Evolutionary conservation across 2,797 vertebrate genomes (phyloP).

Genomic region (Bovichtus variegatus): DNA sequence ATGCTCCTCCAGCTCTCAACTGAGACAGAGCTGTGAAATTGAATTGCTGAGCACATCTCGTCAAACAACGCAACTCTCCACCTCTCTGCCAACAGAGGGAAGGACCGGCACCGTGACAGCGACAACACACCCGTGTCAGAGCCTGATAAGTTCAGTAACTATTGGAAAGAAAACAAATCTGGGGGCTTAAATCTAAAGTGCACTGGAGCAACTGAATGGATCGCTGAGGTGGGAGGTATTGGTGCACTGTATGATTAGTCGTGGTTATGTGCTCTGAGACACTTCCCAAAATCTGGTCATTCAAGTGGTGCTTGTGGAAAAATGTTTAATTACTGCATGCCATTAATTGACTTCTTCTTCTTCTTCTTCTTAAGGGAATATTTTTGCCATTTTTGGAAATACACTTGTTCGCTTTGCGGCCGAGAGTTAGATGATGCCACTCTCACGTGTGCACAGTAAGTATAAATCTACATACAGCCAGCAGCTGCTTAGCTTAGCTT

Average conservation of each 20-base stretch:
- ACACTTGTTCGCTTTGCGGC: not conserved
- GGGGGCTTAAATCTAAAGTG: slow-evolving; percentile 51
- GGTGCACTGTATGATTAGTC: slow-evolving; percentile 14
- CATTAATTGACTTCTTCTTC: not conserved
- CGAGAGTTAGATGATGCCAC: not conserved
- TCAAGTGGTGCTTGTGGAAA: slow-evolving; percentile 1
- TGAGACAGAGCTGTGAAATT: slow-evolving; percentile 77
- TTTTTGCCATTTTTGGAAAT: not conserved
- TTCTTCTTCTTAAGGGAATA: not conserved
- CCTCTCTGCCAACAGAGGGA: slow-evolving; percentile 54
- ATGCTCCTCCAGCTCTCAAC: slow-evolving; percentile 61
- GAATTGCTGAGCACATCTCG: slow-evolving; percentile 78
- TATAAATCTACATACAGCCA: not conserved
- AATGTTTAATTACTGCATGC: not conserved
- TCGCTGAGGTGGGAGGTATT: slow-evolving; percentile 19
- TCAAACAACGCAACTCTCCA: slow-evolving; percentile 77
- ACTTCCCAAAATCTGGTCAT: slow-evolving; percentile 16
- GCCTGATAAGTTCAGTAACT: slow-evolving; percentile 68
- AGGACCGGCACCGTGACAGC: slow-evolving; percentile 56
- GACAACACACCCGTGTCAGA: slow-evolving; percentile 66
- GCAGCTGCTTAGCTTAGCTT: not conserved
- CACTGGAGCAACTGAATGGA: slow-evolving; percentile 36
- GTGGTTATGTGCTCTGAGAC: not conserved
- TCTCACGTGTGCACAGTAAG: not conserved
- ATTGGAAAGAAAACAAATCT: slow-evolving; percentile 66